These are phyloP conservation scores for Synanthedon vespiformis DNA, from an alignment of 2,888 invertebrate genomes.

Conservation along the genomic window DNA sequence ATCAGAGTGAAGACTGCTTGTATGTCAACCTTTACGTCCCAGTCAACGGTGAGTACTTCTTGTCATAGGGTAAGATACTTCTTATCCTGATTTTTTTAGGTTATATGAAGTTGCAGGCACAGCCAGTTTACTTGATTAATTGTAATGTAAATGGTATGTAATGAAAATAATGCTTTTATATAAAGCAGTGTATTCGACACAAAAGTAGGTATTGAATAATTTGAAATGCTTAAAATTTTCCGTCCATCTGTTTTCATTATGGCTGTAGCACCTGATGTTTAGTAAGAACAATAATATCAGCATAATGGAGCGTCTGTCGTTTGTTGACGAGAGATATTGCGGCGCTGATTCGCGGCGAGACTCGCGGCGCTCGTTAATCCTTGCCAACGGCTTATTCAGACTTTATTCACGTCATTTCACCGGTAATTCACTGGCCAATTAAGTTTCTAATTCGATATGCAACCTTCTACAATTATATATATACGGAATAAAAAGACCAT, in stretches of 20 bases:
- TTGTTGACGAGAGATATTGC: not conserved
- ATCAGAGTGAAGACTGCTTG: constrained; percentile 98
- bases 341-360: constrained; percentile 21
- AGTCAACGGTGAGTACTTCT: constrained; percentile 54
- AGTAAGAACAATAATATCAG: constrained; percentile 21
- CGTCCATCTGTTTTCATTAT: constrained; percentile 6
- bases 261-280: constrained; percentile 10
- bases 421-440: constrained; percentile 45
- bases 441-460: constrained; percentile 8
- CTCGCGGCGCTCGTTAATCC: constrained; percentile 46
- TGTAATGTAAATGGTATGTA: too few relatives aligned
- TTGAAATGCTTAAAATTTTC: not conserved
- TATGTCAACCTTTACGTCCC: constrained; percentile 97
- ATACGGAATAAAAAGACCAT: not conserved
- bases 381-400: constrained; percentile 44
- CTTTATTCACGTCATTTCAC: constrained; percentile 52
- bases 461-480: not conserved
- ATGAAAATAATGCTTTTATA: too few relatives aligned
- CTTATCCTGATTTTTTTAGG: too few relatives aligned
- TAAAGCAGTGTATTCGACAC: not conserved
- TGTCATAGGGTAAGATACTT: not conserved
- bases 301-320: constrained; percentile 17
- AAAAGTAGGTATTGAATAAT: too few relatives aligned
- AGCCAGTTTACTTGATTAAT: too few relatives aligned
- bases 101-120: too few relatives aligned